A percentile compares a stretch with the other conserved stretches of the same genome.
Conservation (phyloP, 2,888 invertebrate genomes). For the Scelioninae gen. 2 region DNA sequence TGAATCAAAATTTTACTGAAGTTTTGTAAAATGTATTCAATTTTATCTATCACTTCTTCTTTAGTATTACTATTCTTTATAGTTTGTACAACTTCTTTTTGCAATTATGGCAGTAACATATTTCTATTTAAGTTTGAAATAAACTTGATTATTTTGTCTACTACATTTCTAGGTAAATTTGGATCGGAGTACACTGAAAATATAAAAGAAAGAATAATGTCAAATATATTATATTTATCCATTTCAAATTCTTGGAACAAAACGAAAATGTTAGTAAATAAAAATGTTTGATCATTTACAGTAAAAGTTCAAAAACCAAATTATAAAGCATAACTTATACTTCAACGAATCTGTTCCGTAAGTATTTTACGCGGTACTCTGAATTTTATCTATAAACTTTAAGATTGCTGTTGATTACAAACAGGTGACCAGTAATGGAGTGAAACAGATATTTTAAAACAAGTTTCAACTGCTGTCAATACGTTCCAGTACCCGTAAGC, state of each 20-base stretch:
- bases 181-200: constrained; percentile 51
- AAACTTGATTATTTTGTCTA: constrained; percentile 42
- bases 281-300: no score
- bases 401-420: constrained; percentile 15
- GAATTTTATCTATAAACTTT: constrained; percentile 44
- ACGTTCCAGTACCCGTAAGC: constrained; percentile 22
- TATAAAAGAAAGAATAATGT: constrained; percentile 52
- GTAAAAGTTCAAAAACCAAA: no score
- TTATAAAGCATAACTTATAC: no score
- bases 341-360: no score
- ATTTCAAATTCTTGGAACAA: no score
- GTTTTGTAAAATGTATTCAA: constrained; percentile 25
- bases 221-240: no score
- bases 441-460: constrained; percentile 32
- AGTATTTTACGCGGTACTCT: no score
- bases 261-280: no score
- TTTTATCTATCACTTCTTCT: constrained; percentile 33
- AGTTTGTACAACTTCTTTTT: constrained; percentile 43
- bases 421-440: constrained; percentile 29
- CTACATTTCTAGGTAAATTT: constrained; percentile 42
- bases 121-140: constrained; percentile 33
- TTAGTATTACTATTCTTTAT: constrained; percentile 31
- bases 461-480: constrained; percentile 36
- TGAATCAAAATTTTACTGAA: constrained; percentile 37
- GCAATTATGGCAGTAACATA: constrained; percentile 31